Percentiles rank a stretch among this genome's conserved stretches.
phyloP scores from a whole-genome alignment of 2,888 invertebrate genomes.

The Dendrolimus houi region DNA sequence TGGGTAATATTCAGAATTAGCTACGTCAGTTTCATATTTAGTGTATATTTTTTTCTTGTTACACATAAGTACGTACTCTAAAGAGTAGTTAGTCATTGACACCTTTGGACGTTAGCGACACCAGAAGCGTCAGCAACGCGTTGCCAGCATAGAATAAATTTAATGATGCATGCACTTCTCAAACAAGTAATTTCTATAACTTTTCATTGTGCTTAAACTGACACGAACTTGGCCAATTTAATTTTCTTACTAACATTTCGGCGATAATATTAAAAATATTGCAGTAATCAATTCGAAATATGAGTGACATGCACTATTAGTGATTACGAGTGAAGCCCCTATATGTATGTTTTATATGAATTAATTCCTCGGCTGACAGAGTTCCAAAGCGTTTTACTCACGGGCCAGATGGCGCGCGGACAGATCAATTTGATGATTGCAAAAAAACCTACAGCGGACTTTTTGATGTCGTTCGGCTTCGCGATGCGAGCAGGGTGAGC shows the following conservation, averaged over 20 bases:
- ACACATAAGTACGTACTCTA: too few species aligned
- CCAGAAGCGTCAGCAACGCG: too few species aligned
- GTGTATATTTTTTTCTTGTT: too few species aligned
- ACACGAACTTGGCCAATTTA: conserved; percentile 25
- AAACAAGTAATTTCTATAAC: too few species aligned
- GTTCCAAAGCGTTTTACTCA: conserved; percentile 67
- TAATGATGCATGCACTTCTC: too few species aligned
- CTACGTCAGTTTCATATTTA: too few species aligned
- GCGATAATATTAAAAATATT: not conserved
- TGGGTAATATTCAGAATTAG: too few species aligned
- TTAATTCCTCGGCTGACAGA: conserved; percentile 70
- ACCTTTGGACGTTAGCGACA: too few species aligned
- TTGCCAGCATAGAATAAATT: too few species aligned
- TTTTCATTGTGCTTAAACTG: conserved; percentile 21
- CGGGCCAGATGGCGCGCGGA: conserved; percentile 72
- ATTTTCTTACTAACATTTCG: conserved; percentile 6
- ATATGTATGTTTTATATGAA: conserved; percentile 67
- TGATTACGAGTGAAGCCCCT: conserved; percentile 22
- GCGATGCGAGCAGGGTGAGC: conserved; percentile 27
- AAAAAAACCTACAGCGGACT: conserved; percentile 59
- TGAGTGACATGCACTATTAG: conserved; percentile 1
- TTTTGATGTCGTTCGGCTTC: conserved; percentile 58
- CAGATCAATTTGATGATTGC: conserved; percentile 76
- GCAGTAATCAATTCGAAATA: conserved; percentile 3
- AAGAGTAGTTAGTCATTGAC: too few species aligned